phyloP scores from a whole-genome alignment of 2,888 invertebrate genomes.

The Leucoma salicis region DNA sequence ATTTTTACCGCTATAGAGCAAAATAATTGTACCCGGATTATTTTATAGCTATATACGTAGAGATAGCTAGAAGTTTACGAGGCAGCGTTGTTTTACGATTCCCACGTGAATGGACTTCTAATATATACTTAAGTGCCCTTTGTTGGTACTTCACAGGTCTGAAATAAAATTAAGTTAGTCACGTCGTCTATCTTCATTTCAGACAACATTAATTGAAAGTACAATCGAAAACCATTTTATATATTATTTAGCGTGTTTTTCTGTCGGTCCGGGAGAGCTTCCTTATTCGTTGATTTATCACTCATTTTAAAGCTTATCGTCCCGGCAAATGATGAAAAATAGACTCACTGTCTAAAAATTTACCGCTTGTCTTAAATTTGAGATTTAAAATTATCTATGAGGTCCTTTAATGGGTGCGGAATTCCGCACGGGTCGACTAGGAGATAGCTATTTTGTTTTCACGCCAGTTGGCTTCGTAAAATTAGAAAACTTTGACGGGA shows the following conservation, averaged over 20 bases:
- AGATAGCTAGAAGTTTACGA: background rate
- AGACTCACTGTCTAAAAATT: too few relatives aligned
- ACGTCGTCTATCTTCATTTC: background rate
- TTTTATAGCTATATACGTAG: background rate
- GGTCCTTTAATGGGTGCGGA: too few relatives aligned
- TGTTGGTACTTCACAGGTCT: background rate
- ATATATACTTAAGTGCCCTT: background rate
- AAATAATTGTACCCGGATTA: background rate
- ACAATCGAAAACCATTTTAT: background rate
- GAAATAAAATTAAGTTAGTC: background rate
- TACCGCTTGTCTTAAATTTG: too few relatives aligned
- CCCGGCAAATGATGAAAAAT: too few relatives aligned
- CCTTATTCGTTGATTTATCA: too few relatives aligned
- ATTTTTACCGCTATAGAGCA: background rate
- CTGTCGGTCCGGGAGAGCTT: too few relatives aligned
- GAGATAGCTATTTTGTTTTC: too few relatives aligned
- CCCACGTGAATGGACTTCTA: background rate
- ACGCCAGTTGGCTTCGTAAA: background rate
- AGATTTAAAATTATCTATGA: too few relatives aligned
- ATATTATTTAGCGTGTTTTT: too few relatives aligned
- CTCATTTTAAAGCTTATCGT: too few relatives aligned
- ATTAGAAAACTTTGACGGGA: background rate
- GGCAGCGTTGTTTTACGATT: background rate
- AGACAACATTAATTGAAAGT: background rate
- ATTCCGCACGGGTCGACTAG: too few relatives aligned